Percentiles rank a stretch among this genome's conserved stretches.
Conservation (phyloP, 2,113 vertebrate genomes). For the Chionis minor region DNA sequence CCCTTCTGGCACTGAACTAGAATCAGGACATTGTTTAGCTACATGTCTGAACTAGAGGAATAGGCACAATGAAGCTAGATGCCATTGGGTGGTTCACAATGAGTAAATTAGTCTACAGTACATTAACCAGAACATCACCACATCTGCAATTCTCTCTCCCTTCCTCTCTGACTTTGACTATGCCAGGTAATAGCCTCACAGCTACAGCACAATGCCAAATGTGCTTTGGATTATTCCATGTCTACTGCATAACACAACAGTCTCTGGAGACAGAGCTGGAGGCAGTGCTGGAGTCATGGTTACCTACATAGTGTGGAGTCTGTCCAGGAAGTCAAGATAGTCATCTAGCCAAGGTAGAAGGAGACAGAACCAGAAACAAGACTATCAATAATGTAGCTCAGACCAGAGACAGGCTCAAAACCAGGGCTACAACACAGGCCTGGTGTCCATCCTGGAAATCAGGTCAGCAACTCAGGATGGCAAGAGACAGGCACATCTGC, state of each 20-base stretch:
- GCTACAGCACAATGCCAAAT: neutral
- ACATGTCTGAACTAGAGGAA: neutral
- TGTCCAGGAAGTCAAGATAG: neutral
- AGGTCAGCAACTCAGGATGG: neutral
- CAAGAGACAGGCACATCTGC: neutral
- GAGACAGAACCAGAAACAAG: neutral
- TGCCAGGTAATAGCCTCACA: neutral
- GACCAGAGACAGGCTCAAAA: neutral
- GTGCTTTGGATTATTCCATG: neutral
- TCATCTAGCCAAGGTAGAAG: neutral
- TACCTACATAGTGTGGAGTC: neutral
- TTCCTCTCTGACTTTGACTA: neutral
- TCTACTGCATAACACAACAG: neutral
- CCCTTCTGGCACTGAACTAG: constrained; percentile 1
- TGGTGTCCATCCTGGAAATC: neutral
- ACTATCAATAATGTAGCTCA: neutral
- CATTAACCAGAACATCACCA: neutral
- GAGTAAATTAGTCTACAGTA: neutral
- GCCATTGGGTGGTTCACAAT: neutral
- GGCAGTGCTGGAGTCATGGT: neutral
- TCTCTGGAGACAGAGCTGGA: neutral
- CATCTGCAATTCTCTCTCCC: neutral
- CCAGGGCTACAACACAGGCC: neutral
- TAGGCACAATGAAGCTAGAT: neutral
- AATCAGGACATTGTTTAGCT: neutral